Base-by-base conservation (phyloP, 2,113 vertebrate species). In the Paramisgurnus dabryanus region DNA sequence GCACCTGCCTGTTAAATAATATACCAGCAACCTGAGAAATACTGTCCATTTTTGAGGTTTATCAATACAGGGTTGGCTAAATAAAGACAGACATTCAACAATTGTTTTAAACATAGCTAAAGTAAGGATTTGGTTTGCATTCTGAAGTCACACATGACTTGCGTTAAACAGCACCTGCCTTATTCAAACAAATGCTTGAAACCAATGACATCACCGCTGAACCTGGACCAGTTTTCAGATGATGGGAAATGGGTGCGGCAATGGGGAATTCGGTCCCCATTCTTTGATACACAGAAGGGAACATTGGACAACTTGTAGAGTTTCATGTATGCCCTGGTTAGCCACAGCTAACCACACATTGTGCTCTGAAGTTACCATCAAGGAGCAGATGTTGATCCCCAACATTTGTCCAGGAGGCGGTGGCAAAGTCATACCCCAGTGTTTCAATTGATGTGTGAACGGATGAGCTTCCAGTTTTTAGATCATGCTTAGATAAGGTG, bases 321-420 rank as follows among this genome's bases (percentile, higher is more conserved):
- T 88, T 91, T 87, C 86, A 88, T 90, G 91, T 91, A 92, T 92
- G 90, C 89, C 87, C 89, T 92, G 93, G 93, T 94, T 89, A 92
- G 87, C 92, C 92, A 89, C 93, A 71, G 84, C 87, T 72, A 78
- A 93, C 92, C 92, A 84, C 92, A 92, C 84, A 88, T 77, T 80
- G 63, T 87, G 89, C 92, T 93, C 91, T 93, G 92, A 93, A 90
- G 92, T 93, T 92, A 87, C 92, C 91, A 82, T 81, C 76, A 83
- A 84, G 84, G 80, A 78, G 72, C 86, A 88, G 86, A 88, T 91
- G 89, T 89, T 85, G 85, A 89, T 90, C 76, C 82, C 68, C 75
- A 78, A 84, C 87, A 89, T 91, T 90, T 92, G 89, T 91, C 88
- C 87, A 75, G 85, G 81, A 79, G 57, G 65, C 70, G 76, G 82